Conservation (phyloP, 2,113 vertebrate species). For the Benitochromis conjunctus region DNA sequence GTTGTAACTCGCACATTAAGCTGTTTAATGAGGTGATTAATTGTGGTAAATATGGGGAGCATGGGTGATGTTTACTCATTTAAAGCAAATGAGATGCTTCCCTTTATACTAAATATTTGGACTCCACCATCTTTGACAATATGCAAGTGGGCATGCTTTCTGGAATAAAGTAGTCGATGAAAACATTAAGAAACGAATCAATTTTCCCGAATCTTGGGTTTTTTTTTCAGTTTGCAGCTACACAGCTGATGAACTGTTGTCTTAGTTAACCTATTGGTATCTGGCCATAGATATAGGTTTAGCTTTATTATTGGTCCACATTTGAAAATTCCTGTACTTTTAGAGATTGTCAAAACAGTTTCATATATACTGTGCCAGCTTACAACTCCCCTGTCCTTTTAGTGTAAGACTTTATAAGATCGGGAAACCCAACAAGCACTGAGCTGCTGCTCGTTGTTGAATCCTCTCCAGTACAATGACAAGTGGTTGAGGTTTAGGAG, state of each 20-base stretch:
- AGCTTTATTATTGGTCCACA: not conserved
- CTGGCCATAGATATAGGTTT: not conserved
- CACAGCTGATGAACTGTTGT: not conserved
- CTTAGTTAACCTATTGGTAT: not conserved
- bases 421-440: rapidly evolving
- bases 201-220: no score
- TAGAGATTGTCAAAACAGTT: not conserved
- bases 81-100: not conserved
- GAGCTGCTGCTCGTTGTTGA: not conserved
- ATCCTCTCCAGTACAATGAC: rapidly evolving
- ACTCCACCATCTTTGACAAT: not conserved
- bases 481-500: not conserved
- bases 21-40: slow-evolving; percentile 8
- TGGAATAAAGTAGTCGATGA: not conserved
- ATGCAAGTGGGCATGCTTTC: not conserved
- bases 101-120: not conserved
- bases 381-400: not conserved
- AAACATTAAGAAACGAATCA: not conserved
- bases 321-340: not conserved
- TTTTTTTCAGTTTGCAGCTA: not conserved
- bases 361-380: rapidly evolving
- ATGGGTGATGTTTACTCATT: not conserved
- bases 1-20: not conserved
- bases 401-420: not conserved
- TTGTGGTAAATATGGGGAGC: not conserved